Conservation (phyloP, 1,140 invertebrate species). For the Pemphigus obesinymphae region DNA sequence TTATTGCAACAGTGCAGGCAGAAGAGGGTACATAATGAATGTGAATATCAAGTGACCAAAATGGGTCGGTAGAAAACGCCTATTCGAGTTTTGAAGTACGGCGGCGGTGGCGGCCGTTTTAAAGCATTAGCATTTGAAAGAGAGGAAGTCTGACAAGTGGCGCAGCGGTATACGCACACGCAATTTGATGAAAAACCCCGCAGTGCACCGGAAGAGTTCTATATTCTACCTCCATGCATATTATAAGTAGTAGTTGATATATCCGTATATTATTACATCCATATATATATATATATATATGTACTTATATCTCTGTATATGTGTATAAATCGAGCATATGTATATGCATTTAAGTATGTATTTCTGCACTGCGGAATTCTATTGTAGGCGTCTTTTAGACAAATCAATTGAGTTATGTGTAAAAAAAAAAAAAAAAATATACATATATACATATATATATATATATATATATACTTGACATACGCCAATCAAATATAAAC, state of each 20-base stretch:
- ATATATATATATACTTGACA: too few relatives aligned
- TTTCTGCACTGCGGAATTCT: not conserved
- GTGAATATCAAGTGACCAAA: slow-evolving; percentile 29
- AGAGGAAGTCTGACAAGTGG: slow-evolving; percentile 31
- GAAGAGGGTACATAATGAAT: not conserved
- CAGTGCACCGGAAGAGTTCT: slow-evolving; percentile 4
- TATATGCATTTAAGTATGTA: too few relatives aligned
- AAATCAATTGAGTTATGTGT: not conserved
- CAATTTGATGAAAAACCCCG: slow-evolving; percentile 24
- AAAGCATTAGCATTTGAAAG: slow-evolving; percentile 36
- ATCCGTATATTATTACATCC: too few relatives aligned
- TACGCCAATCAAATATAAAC: not conserved
- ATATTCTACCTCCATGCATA: not conserved
- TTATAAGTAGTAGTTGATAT: too few relatives aligned
- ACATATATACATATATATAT: too few relatives aligned
- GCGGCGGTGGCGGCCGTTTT: not conserved
- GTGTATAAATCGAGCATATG: not conserved
- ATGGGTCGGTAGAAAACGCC: slow-evolving; percentile 31
- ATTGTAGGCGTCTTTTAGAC: not conserved
- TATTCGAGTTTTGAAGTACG: slow-evolving; percentile 16
- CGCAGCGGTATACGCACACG: not conserved
- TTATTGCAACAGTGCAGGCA: not conserved
- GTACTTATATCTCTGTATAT: not conserved
- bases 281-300: not conserved
- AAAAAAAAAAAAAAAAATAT: not conserved